Evolutionary conservation across 1,140 invertebrate species (phyloP), one percentile per base, ranked within the genome.

Genomic region (Pollicipes pollicipes): DNA sequence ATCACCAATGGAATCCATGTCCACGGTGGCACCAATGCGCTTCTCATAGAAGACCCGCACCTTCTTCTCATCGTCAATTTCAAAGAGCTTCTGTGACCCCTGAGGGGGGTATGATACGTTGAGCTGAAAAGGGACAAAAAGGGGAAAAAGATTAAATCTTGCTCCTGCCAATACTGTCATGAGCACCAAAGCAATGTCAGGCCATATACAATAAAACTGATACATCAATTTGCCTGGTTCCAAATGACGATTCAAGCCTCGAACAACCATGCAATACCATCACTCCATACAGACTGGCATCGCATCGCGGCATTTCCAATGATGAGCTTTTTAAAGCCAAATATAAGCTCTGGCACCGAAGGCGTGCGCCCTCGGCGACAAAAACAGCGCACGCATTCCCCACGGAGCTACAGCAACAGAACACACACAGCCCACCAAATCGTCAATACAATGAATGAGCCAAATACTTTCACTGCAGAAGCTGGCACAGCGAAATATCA

Each of bases 91-190:
- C 82, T 99, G 97, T 81, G 91, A 93, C 83, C 97, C 97, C 82
- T 95, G 97, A 69, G 93, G 93, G 79, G 97, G 97, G 85, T 87
- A 98, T 26, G 95, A 94, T 76, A 99, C 90, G 86, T 99, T 99
- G 75, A 99, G 83, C 95, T 99, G 82, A 74, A 89, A 71, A 72
- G 21, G 17, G 24, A 58, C 13, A 35, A 35, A 35, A 35, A 8
- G 35, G 35, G 45, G 2, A 21, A 21, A 17, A 10, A 58, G 24
- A 21, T 58, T 58, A 58, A 2, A 58, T 17, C 6, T 24, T 3
- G 3, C 17, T 2, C 45, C 6, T 21, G 24, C 45, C 13, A 13
- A 58, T 21, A 58, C 24, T 58, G 2, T 21, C 21, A 35, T 21
- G n/a, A n/a, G n/a, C n/a, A n/a, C n/a, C n/a, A n/a, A n/a, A n/a